Evolutionary conservation across 2,888 invertebrate genomes (phyloP), one percentile per base, ranked within the genome.

Genomic region (Patella depressa): DNA sequence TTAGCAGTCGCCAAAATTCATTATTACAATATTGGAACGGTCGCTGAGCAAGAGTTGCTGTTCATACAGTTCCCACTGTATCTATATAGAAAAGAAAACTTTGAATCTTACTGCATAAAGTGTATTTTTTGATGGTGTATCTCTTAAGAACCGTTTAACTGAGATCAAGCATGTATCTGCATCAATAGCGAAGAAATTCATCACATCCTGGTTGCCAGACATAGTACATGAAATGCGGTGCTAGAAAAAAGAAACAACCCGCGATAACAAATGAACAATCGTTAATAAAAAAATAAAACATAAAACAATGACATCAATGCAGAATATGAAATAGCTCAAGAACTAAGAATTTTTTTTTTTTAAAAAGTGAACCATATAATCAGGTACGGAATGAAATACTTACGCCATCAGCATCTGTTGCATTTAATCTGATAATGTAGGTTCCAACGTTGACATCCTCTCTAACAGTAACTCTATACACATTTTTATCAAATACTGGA

Each of bases 341-440:
- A 7, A 45, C 45, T 45, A 7, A 45, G 45, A 34, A 34, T 34
- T 4, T 34, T 3, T 34, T 34, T 34, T 59, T 19, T 65, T 19
- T 12, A 5, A n/a, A 24, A 65, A 19, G 65, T 65, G 11, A 65
- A 24, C n/a, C 1, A 7, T 65, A 24, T 12, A 24, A 12, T 71
- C 3, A 15, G 9, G 34, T n/a, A 45, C 5, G 4, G 34, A 45
- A 45, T 45, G 9, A 45, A 45, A 45, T 45, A 81, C 87, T 85
- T 80, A 88, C 89, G 70, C 84, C 83, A 80, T 90, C 90, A n/a
- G 83, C 79, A 80, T 90, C 90, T 0, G 84, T 80, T 9, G 89
- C 89, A 72, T 82, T 86, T 34, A 90, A 84, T 74, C 84, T 86
- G 72, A 80, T 79, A 29, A 90, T 83, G 81, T 82, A 82, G 12